phyloP scores from a whole-genome alignment of 2,113 vertebrate genomes.

The Aphelocoma coerulescens region DNA sequence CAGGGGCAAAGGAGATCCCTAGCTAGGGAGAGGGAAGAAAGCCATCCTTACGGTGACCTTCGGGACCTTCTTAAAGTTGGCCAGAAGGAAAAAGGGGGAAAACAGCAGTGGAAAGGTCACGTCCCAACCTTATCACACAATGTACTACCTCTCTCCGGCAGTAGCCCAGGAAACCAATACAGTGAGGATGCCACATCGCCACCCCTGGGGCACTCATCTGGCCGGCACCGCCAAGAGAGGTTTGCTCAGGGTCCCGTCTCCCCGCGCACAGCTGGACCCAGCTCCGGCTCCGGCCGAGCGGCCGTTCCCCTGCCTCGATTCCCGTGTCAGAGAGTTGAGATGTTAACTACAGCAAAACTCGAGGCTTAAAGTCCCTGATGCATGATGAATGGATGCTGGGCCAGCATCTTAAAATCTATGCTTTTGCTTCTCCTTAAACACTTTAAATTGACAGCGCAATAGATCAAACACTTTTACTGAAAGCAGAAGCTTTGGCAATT shows the following conservation, averaged over 20 bases:
- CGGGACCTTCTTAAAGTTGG: not conserved
- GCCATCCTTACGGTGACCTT: fast-evolving
- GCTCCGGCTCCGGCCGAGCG: not conserved
- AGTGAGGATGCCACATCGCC: not conserved
- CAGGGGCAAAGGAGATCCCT: not conserved
- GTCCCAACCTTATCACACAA: not conserved
- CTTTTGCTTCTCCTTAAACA: conserved; percentile 79
- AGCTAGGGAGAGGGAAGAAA: not conserved
- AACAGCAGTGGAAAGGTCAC: not conserved
- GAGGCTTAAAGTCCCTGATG: conserved; percentile 64
- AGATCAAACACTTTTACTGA: conserved; percentile 75
- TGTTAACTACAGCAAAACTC: conserved; percentile 67
- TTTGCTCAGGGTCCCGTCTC: fast-evolving
- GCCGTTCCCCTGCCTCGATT: not conserved
- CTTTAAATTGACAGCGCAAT: conserved; percentile 77
- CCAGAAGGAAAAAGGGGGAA: fast-evolving
- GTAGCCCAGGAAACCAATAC: not conserved
- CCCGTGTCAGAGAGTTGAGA: conserved; percentile 58
- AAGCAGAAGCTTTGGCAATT: conserved; percentile 70
- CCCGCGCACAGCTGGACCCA: not conserved
- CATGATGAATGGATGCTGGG: conserved; percentile 75
- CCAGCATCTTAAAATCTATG: conserved; percentile 74
- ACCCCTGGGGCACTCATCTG: fast-evolving
- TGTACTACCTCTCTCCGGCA: fast-evolving
- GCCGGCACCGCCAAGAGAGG: fast-evolving